Conservation (phyloP, 2,888 invertebrate genomes). For the Glaucopsyche alexis region DNA sequence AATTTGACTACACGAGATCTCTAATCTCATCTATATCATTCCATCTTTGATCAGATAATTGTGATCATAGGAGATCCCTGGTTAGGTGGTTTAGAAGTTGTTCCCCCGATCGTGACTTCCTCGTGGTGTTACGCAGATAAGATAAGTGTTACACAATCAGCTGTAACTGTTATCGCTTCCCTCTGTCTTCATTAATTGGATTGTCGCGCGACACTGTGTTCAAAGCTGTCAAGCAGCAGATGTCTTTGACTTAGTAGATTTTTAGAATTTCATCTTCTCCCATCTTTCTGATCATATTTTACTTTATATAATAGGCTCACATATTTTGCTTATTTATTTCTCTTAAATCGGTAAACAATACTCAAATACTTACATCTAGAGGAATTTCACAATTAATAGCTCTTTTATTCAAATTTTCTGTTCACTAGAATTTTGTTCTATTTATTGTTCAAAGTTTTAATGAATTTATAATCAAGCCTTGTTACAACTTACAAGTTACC, state of each 20-base stretch:
- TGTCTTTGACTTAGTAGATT: not conserved
- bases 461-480: not conserved
- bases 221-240: not conserved
- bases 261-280: not conserved
- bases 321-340: not conserved
- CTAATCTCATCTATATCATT: no score
- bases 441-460: not conserved
- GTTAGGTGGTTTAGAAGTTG: not conserved
- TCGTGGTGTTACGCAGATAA: conserved; percentile 25
- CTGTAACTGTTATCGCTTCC: conserved; percentile 14
- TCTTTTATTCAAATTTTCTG: not conserved
- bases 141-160: conserved; percentile 24
- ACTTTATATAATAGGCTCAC: not conserved
- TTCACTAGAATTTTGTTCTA: not conserved
- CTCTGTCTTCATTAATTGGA: conserved; percentile 15
- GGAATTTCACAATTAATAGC: not conserved
- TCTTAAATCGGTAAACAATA: not conserved
- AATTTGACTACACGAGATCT: no score
- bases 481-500: not conserved
- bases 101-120: not conserved
- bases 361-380: not conserved
- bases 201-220: not conserved
- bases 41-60: no score
- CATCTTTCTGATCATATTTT: not conserved
- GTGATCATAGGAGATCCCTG: not conserved